Conservation (phyloP, 1,140 invertebrate genomes). For the Danaus plexippus region DNA sequence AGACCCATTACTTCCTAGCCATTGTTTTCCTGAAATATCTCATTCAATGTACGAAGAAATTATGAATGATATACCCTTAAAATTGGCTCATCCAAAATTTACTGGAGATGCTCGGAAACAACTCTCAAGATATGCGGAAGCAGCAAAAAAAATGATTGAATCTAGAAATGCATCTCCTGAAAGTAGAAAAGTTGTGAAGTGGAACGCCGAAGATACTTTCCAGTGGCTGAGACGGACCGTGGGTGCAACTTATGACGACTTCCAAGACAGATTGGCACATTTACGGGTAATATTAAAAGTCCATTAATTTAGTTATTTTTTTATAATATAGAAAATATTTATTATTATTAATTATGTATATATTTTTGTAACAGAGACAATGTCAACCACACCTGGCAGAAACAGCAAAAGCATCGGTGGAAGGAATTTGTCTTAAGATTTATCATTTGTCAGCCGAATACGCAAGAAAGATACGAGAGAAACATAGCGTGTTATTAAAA, state of each 20-base stretch:
- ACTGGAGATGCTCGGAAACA: slow-evolving; percentile 97
- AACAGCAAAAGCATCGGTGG: slow-evolving; percentile 93
- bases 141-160: slow-evolving; percentile 97
- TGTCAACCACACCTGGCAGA: slow-evolving; percentile 96
- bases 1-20: slow-evolving; percentile 92
- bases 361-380: slow-evolving; percentile 79
- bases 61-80: slow-evolving; percentile 98
- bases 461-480: slow-evolving; percentile 91
- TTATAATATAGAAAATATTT: not conserved
- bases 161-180: slow-evolving; percentile 92
- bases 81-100: slow-evolving; percentile 94
- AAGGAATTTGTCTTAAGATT: slow-evolving; percentile 96
- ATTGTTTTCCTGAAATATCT: slow-evolving; percentile 93
- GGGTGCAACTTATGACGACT: slow-evolving; percentile 97
- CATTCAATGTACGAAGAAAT: slow-evolving; percentile 97
- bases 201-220: slow-evolving; percentile 98
- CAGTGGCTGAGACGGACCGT: slow-evolving; percentile 94
- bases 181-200: slow-evolving; percentile 96
- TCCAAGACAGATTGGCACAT: slow-evolving; percentile 85
- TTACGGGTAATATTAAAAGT: slow-evolving; percentile 71
- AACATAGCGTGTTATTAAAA: slow-evolving; percentile 87
- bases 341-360: slow-evolving; percentile 3
- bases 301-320: not conserved
- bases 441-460: slow-evolving; percentile 94
- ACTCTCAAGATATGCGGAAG: slow-evolving; percentile 94